Evolutionary conservation across 35 echinoderm and acorn worm genomes (phyloP), one percentile per base, ranked within the genome.

Genomic region (Eucidaris tribuloides): DNA sequence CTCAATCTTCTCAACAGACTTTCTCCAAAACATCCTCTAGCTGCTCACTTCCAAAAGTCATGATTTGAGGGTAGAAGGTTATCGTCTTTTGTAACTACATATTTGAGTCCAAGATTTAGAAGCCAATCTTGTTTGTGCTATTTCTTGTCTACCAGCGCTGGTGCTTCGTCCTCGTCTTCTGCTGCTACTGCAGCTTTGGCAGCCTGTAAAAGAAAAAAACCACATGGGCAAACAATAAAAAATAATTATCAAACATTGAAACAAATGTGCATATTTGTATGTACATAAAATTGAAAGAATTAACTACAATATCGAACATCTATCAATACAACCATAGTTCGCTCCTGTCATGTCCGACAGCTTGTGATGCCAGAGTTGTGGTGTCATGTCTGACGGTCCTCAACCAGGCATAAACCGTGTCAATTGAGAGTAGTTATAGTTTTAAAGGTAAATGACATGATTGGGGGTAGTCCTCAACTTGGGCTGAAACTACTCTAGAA

Each of bases 121-220:
- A 52, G n/a, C 48, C 48, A n/a, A n/a, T 52, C 48, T n/a, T 11
- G 48, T 9, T 52, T 52, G 48, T 9, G 44, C 44, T 40, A 74
- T 74, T 74, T 74, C 64, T 68, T 68, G 35, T 74, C 79, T 13
- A 96, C 93, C 57, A 96, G 58, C 17, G 68, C 44, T 17, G 93
- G 93, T 18, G 93, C 63, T 62, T 86, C n/a, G n/a, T n/a, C 88
- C 14, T 76, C 80, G 5, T 86, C 87, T 74, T 96, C 94, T 46
- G 94, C 94, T 55, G 88, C 94, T 46, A 91, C 89, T 20, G 94
- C 94, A 62, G 84, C 87, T 55, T 71, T 83, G 17, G 94, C 94
- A 54, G 94, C 94, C 94, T 97, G 62, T 33, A 37, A 45, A 7
- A 54, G 58, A 61, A 36, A 94, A 36, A 84, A 35, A 88, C 30